Conservation (phyloP, 2,113 vertebrate genomes). For the Cyrtonyx montezumae region DNA sequence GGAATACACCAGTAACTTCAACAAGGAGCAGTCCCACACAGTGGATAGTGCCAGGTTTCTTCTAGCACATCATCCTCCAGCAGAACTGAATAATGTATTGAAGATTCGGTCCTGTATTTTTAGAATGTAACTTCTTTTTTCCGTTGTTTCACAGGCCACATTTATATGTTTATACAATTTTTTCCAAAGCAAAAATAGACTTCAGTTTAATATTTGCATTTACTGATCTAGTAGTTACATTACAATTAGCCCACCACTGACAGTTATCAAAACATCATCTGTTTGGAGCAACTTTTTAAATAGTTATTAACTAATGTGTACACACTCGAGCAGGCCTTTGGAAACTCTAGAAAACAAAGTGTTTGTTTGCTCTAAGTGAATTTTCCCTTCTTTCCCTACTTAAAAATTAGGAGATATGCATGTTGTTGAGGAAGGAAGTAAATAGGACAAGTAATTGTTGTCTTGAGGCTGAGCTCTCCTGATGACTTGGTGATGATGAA, state of each 20-base stretch:
- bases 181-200: background rate
- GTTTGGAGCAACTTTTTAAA: background rate
- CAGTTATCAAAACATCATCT: background rate
- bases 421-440: background rate
- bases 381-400: background rate
- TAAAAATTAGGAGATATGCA: background rate
- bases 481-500: background rate
- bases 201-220: background rate
- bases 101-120: background rate
- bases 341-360: background rate
- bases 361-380: background rate
- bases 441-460: background rate
- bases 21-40: background rate
- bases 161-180: background rate
- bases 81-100: background rate
- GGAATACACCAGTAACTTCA: background rate
- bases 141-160: background rate
- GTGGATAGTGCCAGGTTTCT: background rate
- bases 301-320: background rate
- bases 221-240: background rate
- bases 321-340: background rate
- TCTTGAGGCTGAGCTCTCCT: background rate
- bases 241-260: background rate
- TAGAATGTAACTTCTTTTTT: background rate
- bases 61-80: background rate